Evolutionary conservation across 2,888 invertebrate genomes (phyloP).

Genomic region (Tenthredo notha): DNA sequence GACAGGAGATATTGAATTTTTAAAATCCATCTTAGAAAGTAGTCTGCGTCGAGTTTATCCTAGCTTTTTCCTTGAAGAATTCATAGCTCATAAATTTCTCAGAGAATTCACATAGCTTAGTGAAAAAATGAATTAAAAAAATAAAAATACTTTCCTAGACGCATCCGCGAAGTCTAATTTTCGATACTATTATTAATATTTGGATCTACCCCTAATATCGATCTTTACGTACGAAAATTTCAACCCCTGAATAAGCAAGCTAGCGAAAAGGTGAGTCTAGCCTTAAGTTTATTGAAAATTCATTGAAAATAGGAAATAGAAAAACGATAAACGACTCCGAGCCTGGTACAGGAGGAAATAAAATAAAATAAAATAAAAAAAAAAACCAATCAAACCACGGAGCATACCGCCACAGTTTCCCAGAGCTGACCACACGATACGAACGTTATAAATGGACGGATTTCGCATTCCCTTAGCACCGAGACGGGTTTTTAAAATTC

Average conservation of each 20-base stretch:
- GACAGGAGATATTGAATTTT: conserved; percentile 27
- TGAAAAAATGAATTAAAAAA: no score
- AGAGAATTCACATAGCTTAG: neutral
- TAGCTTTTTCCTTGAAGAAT: neutral
- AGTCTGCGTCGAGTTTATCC: neutral
- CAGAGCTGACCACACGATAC: neutral
- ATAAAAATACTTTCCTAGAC: neutral
- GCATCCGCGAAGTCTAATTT: neutral
- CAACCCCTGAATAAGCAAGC: neutral
- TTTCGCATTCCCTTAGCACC: conserved; percentile 8
- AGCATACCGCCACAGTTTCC: neutral
- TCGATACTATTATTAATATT: neutral
- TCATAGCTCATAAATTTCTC: neutral
- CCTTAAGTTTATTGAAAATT: neutral
- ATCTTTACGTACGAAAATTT: neutral
- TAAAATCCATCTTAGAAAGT: conserved; percentile 41
- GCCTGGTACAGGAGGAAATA: neutral
- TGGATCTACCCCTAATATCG: neutral
- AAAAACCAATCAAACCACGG: neutral
- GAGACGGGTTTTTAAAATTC: conserved; percentile 27
- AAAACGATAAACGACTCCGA: neutral
- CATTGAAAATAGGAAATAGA: conserved; percentile 1
- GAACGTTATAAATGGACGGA: neutral
- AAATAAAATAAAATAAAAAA: no score
- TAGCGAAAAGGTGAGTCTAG: neutral